Base-by-base conservation (phyloP, 2,797 vertebrate species). In the Sebastes nivosus region DNA sequence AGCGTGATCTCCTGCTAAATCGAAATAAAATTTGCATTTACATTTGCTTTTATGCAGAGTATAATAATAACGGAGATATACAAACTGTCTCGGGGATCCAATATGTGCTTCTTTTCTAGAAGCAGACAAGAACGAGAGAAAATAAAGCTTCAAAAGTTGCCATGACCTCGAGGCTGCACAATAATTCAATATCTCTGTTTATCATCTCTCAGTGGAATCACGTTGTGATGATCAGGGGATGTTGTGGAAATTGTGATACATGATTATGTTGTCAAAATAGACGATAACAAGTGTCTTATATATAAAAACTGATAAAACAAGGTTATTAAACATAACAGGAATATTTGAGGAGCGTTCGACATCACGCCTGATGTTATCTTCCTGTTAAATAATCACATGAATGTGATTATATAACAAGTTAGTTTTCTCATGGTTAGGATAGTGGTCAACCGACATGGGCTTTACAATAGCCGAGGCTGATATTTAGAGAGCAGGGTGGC, bases 251-350 rank as follows among this genome's bases (percentile, higher is more conserved):
- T 9, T 75, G 25, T 60, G 61, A 52, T n/a, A 38, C 18, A n/a
- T 1, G 14, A 58, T 77, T 22, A 71, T 42, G 22, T 30, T 72
- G 68, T 63, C 42, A 72, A 30, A 63, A 59, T 13, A 38, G 24
- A 71, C 3, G 34, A 63, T 57, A 72, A 67, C 27, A 14, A 55
- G 9, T 8, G 32, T 11, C 46, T 3, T 81, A 27, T 46, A n/a
- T 67, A 67, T 42, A 46, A 63, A 71, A 80, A 61, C n/a, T 14
- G 46, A 69, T 42, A 52, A 70, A 69, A 65, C 18, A 34, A 38
- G 10, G 55, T 34, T 29, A 72, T 55, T 22, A 65, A 77, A 63
- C 50, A 25, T 1, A 5, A 74, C 54, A 52, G 20, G 24, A 34
- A 59, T 18, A 52, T 65, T 38, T 36, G 36, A 34, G 22, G 46